These are phyloP conservation scores for Physella acuta DNA, from an alignment of 1,140 invertebrate species.

Conservation along the genomic window DNA sequence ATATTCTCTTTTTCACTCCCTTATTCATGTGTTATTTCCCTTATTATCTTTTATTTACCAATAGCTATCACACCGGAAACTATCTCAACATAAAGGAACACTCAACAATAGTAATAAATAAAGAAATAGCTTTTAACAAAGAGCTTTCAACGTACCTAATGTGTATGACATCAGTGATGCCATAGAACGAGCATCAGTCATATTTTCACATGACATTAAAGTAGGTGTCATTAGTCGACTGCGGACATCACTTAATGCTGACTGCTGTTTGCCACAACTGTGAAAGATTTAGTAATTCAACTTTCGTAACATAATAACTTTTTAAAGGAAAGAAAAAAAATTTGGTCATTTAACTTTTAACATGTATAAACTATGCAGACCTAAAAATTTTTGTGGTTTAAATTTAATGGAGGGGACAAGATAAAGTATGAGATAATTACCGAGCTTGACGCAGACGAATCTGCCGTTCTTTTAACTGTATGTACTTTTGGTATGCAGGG, in stretches of 20 bases:
- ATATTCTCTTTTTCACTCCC: too few species aligned
- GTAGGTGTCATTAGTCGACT: slow-evolving; percentile 24
- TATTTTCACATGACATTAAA: slow-evolving; percentile 28
- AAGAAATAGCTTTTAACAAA: not conserved
- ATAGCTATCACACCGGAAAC: too few species aligned
- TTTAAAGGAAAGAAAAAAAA: too few species aligned
- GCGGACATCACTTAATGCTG: slow-evolving; percentile 19
- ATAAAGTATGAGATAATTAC: slow-evolving; percentile 2
- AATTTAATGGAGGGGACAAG: not conserved
- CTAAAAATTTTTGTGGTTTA: not conserved
- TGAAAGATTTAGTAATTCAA: too few species aligned
- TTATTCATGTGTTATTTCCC: too few species aligned
- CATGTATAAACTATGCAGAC: not conserved
- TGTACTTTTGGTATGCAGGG: slow-evolving; percentile 45
- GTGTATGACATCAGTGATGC: slow-evolving; percentile 40
- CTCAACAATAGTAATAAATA: not conserved
- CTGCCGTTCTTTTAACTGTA: slow-evolving; percentile 44
- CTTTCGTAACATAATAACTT: too few species aligned
- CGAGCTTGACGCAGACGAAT: slow-evolving; percentile 32
- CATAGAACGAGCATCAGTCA: slow-evolving; percentile 42
- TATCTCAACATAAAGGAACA: too few species aligned
- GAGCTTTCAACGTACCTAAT: slow-evolving; percentile 31
- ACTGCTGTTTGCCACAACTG: not conserved
- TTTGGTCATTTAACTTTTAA: too few species aligned
- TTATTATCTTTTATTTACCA: too few species aligned